Base-by-base conservation (phyloP, 2,113 vertebrate genomes). In the Zosterops hypoxanthus region DNA sequence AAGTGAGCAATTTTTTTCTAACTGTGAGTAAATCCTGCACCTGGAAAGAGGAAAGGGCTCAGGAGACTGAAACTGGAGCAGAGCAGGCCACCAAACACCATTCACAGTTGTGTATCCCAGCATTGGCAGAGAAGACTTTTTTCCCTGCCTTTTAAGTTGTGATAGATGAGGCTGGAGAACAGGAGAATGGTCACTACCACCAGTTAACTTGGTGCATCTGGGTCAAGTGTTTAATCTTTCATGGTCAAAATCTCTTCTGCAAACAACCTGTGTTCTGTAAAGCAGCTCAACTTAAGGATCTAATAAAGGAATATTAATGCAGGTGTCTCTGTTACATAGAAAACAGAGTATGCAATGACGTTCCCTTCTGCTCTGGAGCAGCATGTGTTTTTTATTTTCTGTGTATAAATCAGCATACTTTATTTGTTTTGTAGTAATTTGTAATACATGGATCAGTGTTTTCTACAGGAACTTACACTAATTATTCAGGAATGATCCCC, bases 251-350 rank as follows among this genome's bases (percentile, higher is more conserved):
- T 49, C 39, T 87, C 61, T 76, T 79, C 82, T 82, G 57, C 20
- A 59, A 20, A 13, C 5, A 5, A n/a, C 20, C 20, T 77, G 2
- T 22, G 14, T 41, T 70, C 42, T 84, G 69, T 75, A 72, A 82
- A 90, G 73, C 90, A 71, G 49, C 72, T 87, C 87, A 89, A 85
- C 56, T 68, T 52, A n/a, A 65, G 61, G 78, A 56, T 68, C 34
- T 93, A 78, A 89, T 89, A 64, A 78, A 84, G 49, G 12, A 11
- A 9, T 89, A 66, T 94, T 89, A 82, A 81, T 94, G 68, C 81
- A 91, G 86, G 55, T 95, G 93, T 86, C 81, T 55, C 33, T 81
- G 50, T 47, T 57, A 23, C 46, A 24, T 90, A 64, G 68, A 50
- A 88, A 68, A 44, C 41, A 66, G 33, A 73, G n/a, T 34, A 42